Evolutionary conservation across 2,113 vertebrate species (phyloP).

Genomic region (Nycticryphes semicollaris): DNA sequence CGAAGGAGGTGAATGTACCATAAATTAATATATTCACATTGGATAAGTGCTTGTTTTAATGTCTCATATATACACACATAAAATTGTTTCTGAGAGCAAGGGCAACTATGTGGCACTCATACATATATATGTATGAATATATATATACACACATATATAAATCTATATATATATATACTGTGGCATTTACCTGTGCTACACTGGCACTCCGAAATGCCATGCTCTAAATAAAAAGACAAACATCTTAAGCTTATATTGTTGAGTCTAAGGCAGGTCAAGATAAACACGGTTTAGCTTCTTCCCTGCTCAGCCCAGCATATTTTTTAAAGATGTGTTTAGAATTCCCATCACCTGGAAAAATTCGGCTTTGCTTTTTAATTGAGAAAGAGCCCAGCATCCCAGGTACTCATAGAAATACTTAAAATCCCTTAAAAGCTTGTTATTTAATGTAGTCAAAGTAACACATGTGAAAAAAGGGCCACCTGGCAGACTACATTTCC

Average conservation of each 20-base stretch:
- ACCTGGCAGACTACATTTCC: not conserved
- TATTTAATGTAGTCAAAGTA: not conserved
- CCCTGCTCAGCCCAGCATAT: not conserved
- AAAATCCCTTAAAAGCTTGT: not conserved
- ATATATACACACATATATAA: too few relatives aligned
- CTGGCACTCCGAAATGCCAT: not conserved
- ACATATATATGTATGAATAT: too few relatives aligned
- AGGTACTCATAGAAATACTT: rapidly evolving
- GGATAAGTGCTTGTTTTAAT: not conserved
- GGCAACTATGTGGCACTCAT: too few relatives aligned
- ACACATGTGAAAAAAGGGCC: not conserved
- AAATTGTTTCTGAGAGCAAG: not conserved
- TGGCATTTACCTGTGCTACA: not conserved
- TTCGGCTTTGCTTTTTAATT: not conserved
- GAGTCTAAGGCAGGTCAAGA: not conserved
- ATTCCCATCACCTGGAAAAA: not conserved
- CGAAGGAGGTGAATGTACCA: not conserved
- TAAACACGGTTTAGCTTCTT: not conserved
- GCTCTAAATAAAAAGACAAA: not conserved
- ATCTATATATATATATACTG: not conserved
- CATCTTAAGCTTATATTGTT: not conserved
- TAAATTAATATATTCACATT: not conserved
- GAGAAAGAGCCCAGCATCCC: not conserved
- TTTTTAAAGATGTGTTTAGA: not conserved
- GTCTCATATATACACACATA: not conserved